Conservation (phyloP, 2,888 invertebrate genomes). For the Cerastis rubricosa region DNA sequence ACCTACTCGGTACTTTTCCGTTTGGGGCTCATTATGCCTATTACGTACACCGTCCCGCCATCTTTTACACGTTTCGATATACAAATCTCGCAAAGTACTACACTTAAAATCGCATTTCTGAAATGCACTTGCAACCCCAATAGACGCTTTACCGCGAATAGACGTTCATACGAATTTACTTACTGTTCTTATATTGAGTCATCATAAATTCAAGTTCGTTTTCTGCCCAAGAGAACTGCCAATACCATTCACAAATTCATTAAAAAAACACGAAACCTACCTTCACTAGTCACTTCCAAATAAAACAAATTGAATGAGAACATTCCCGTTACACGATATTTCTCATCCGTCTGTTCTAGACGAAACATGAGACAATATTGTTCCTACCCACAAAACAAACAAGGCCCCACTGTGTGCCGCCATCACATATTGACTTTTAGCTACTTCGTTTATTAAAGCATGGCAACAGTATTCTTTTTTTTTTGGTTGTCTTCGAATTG, state of each 20-base stretch:
- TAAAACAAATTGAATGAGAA: slow-evolving; percentile 25
- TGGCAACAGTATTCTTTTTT: slow-evolving; percentile 35
- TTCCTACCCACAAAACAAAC: slow-evolving; percentile 57
- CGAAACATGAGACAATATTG: slow-evolving; percentile 61
- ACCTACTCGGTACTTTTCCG: too few relatives aligned
- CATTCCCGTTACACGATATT: slow-evolving; percentile 33
- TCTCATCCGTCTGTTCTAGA: slow-evolving; percentile 42
- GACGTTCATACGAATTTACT: too few relatives aligned
- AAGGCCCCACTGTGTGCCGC: slow-evolving; percentile 38
- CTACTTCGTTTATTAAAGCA: slow-evolving; percentile 47
- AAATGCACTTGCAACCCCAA: too few relatives aligned
- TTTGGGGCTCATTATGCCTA: too few relatives aligned
- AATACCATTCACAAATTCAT: slow-evolving; percentile 1
- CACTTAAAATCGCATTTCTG: too few relatives aligned
- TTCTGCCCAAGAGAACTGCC: background rate
- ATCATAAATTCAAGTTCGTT: background rate
- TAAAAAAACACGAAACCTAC: slow-evolving; percentile 17
- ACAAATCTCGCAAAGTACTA: too few relatives aligned
- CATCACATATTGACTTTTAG: slow-evolving; percentile 57
- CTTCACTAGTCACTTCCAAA: background rate
- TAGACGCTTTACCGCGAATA: too few relatives aligned
- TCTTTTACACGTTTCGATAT: too few relatives aligned
- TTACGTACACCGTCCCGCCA: too few relatives aligned
- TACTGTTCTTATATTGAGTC: background rate
- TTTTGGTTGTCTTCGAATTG: slow-evolving; percentile 6